Percentiles rank a stretch among this genome's conserved stretches.
Conservation (phyloP, 2,888 invertebrate species). For the Andricus quercusramuli region DNA sequence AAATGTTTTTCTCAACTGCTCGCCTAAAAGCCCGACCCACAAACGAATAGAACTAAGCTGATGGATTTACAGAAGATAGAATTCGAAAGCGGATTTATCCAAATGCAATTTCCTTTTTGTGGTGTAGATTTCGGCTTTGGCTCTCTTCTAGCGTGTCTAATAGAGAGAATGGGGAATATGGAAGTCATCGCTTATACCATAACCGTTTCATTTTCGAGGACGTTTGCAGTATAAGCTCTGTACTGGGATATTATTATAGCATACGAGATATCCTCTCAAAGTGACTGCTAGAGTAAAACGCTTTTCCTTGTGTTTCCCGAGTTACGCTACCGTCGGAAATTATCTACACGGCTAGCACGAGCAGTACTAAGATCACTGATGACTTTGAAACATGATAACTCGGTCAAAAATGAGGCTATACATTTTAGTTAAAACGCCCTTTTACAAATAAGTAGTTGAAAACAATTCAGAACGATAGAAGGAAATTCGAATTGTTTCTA, state of each 20-base stretch:
- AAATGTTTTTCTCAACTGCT: not conserved
- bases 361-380: too few species aligned
- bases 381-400: too few species aligned
- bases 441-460: too few species aligned
- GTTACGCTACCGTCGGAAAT: not conserved
- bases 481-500: too few species aligned
- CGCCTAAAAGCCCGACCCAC: not conserved
- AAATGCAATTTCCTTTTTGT: conserved; percentile 4
- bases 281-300: conserved; percentile 18
- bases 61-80: conserved; percentile 4
- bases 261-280: conserved; percentile 1
- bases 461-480: too few species aligned
- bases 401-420: too few species aligned
- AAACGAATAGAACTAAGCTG: not conserved
- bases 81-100: conserved; percentile 1
- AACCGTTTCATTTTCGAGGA: not conserved
- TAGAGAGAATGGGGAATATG: not conserved
- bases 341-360: too few species aligned
- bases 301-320: conserved; percentile 17
- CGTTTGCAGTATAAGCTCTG: conserved; percentile 22
- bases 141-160: not conserved
- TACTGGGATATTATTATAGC: not conserved
- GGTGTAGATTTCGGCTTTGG: conserved; percentile 7
- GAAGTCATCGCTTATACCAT: conserved; percentile 18
- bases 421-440: too few species aligned